Evolutionary conservation across 1,140 invertebrate species (phyloP), one percentile per base, ranked within the genome.

Genomic region (Ostrea denselamellosa): DNA sequence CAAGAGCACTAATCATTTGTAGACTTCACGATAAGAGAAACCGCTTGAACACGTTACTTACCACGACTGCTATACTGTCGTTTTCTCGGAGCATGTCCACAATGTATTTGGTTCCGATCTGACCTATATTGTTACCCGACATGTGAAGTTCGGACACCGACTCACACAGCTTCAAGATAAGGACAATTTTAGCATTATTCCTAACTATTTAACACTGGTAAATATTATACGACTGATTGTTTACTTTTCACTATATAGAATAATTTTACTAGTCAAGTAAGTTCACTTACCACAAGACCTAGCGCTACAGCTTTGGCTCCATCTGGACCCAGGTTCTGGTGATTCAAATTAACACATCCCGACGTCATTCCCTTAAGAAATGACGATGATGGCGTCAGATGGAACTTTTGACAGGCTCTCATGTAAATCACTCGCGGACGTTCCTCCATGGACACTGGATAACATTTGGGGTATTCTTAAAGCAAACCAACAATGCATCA

Each of bases 51-150:
- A n/a, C 17, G 19, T 62, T 19, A n/a, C n/a, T 56, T 89, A 89
- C 89, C 28, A 89, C n/a, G 8, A 54, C 52, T 22, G 54, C 44
- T 17, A 89, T 86, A 0, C 56, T 87, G 1, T 89, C 89, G 52
- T 89, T 87, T 84, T 87, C 84, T n/a, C 56, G 25, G 51, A 89
- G 58, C 89, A 89, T 89, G 54, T 89, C 86, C 22, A 85, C 83
- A 5, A 89, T n/a, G 52, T 87, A 77, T 85, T 86, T 85, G 22
- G 85, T 89, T 25, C 89, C 89, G 25, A 44, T 71, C 54, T 84
- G 68, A 53, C 89, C 89, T 25, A 89, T 89, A 25, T 53, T 83
- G 84, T 89, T 89, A 2, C 86, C 84, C 0, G 86, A 54, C 58
- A 89, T 87, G 44, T 85, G 28, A 2, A 89, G 68, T 54, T 89